These are phyloP conservation scores for Larimichthys crocea DNA, from an alignment of 2,113 vertebrate species.

Conservation along the genomic window DNA sequence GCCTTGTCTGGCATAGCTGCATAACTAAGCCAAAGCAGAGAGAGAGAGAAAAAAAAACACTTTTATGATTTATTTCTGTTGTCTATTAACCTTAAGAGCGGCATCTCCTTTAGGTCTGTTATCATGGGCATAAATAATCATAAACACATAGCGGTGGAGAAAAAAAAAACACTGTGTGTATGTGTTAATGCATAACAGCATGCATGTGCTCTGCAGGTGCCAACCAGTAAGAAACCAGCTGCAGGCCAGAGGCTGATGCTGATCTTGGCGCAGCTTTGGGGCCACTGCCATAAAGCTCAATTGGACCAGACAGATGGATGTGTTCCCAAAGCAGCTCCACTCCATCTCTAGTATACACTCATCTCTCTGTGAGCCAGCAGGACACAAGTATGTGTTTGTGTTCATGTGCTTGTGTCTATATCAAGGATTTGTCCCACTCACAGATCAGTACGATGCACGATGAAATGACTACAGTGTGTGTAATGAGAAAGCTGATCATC, in stretches of 20 bases:
- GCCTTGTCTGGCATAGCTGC: constrained; percentile 8
- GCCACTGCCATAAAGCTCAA: constrained; percentile 32
- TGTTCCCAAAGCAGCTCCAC: constrained; percentile 29
- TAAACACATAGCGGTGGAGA: constrained; percentile 1
- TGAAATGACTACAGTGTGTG: background rate
- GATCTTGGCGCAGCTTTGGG: constrained; percentile 24
- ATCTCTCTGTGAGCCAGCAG: constrained; percentile 19
- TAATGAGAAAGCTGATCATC: constrained; percentile 7
- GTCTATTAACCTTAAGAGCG: constrained; percentile 30
- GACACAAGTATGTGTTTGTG: constrained; percentile 8
- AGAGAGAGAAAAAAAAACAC: background rate
- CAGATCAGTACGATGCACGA: background rate
- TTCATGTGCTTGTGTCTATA: constrained; percentile 2
- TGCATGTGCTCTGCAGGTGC: constrained; percentile 22
- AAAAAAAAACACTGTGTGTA: background rate
- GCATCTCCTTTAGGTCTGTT: constrained; percentile 11
- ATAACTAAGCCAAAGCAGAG: background rate
- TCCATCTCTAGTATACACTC: constrained; percentile 29
- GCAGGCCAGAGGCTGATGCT: constrained; percentile 7
- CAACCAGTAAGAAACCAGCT: constrained; percentile 23
- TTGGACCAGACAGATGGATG: constrained; percentile 43
- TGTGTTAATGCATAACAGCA: constrained; percentile 26
- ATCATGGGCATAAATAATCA: constrained; percentile 25
- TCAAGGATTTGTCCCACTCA: background rate
- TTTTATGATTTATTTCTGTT: constrained; percentile 29